Evolutionary conservation across 2,888 invertebrate genomes (phyloP), one percentile per base, ranked within the genome.

Genomic region (Eumerus sabulonum): DNA sequence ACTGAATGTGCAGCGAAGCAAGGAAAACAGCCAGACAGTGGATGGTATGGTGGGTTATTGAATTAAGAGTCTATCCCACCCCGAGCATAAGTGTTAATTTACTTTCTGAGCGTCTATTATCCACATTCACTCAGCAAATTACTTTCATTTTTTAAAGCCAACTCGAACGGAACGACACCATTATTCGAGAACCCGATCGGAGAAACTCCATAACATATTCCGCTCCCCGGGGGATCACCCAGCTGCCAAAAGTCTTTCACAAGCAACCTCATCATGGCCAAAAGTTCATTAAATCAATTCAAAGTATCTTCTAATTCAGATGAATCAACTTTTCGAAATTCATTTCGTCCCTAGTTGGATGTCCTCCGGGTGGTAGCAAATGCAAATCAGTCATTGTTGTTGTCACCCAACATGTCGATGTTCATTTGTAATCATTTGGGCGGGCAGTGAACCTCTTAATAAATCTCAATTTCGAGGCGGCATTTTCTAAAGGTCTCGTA

Each of bases 381-480:
- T 64, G 66, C 56, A 66, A 66, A 66, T 66, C 66, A 3, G 9
- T 36, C 14, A n/a, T 59, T 35, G 13, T 57, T 72, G 64, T 59
- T 72, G 64, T 66, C 72, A 66, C 53, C 59, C 64, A 72, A 72
- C 53, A 73, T 73, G 51, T 64, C 57, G 51, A 19, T 42, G 48
- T 38, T 72, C 64, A 72, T 72, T 72, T 72, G 57, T 72, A 72
- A 72, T 72, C 72, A 72, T 64, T 72, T 57, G 57, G 72, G 56
- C 51, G 72, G 44, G 35, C 51, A 50, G 57, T 50, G 67, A 57
- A 67, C 67, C 48, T 36, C 36, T 67, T 50, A 27, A 51, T 67
- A 67, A 57, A 67, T 67, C 57, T 67, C 51, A 44, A 67, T 59
- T 59, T 50, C 35, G 44, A 18, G 51, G 57, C 35, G 36, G 14